Percentiles rank a stretch among this genome's conserved stretches.
Evolutionary conservation across 1,140 invertebrate species (phyloP).

Genomic region (Zaprionus gabonicus): DNA sequence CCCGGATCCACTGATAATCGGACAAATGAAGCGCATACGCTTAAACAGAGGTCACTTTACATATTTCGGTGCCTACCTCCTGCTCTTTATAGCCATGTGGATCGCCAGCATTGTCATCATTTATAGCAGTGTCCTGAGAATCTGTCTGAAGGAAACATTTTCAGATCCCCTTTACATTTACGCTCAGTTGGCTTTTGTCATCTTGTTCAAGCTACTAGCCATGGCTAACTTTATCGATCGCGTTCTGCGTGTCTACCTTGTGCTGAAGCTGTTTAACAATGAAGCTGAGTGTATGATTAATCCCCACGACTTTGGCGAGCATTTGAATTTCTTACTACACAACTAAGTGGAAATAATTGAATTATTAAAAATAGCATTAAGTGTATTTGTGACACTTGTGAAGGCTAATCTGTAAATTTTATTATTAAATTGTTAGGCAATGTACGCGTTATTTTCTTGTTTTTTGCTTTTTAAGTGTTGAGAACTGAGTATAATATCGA

Average conservation of each 20-base stretch:
- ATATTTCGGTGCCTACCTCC: conserved; percentile 23
- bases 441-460: too few species aligned
- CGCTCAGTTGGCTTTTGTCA: not conserved
- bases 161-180: not conserved
- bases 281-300: conserved; percentile 13
- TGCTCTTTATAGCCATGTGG: conserved; percentile 19
- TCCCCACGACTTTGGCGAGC: conserved; percentile 42
- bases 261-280: not conserved
- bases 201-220: conserved; percentile 41
- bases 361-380: too few species aligned
- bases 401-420: too few species aligned
- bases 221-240: conserved; percentile 4
- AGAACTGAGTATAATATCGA: too few species aligned
- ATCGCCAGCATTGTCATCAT: not conserved
- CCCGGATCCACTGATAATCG: not conserved
- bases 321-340: conserved; percentile 30
- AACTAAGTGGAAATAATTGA: not conserved
- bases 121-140: not conserved
- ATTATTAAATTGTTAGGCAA: too few species aligned
- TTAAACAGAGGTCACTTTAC: not conserved
- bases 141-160: not conserved
- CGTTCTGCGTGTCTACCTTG: not conserved
- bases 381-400: too few species aligned
- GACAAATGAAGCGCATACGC: not conserved
- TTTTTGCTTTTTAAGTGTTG: too few species aligned